phyloP scores from a whole-genome alignment of 23 tunicate genomes.

The Pegea sp. region DNA sequence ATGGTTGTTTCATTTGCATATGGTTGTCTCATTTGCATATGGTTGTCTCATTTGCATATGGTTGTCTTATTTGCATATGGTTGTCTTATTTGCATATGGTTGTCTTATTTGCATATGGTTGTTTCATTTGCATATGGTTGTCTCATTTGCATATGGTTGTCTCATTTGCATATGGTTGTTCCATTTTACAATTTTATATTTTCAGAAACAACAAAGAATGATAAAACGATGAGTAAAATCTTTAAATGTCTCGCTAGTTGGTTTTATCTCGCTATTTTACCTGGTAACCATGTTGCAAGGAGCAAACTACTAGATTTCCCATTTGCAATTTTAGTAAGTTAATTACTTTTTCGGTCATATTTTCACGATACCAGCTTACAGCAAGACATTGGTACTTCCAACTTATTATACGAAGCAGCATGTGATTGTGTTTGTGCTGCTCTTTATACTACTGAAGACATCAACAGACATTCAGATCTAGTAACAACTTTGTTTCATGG shows the following conservation, averaged over 20 bases:
- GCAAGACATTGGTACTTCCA: conserved; percentile 29
- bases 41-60: background rate
- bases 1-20: background rate
- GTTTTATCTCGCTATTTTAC: conserved; percentile 72
- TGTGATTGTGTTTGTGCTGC: conserved; percentile 80
- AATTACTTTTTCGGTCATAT: background rate
- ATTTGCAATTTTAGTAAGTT: conserved; percentile 47
- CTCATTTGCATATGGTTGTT: background rate
- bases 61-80: background rate
- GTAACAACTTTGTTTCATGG: conserved; percentile 29
- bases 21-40: background rate
- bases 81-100: background rate
- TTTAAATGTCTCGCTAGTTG: conserved; percentile 92
- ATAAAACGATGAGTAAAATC: conserved; percentile 29
- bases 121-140: background rate
- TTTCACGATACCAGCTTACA: background rate
- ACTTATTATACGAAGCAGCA: conserved; percentile 53
- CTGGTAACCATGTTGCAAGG: conserved; percentile 84
- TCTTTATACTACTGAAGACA: conserved; percentile 32
- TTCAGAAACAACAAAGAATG: conserved; percentile 24
- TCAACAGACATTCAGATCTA: conserved; percentile 21
- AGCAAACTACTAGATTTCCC: conserved; percentile 54
- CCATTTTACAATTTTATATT: too few relatives aligned
- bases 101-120: background rate
- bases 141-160: background rate